Evolutionary conservation across 2,113 vertebrate genomes (phyloP).

Genomic region (Lontra canadensis): DNA sequence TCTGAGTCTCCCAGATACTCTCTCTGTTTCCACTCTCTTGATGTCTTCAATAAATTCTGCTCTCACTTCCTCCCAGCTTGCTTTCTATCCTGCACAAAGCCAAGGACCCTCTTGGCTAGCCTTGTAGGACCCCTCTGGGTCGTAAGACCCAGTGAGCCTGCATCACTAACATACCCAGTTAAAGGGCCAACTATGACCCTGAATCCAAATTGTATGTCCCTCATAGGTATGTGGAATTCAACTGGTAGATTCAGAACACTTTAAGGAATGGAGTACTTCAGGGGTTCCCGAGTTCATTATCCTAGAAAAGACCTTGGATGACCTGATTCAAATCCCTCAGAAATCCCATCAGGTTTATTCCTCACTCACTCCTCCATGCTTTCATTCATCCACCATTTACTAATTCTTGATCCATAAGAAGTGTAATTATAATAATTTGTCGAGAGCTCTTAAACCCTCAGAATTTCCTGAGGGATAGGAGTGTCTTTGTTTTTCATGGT

Average conservation of each 20-base stretch:
- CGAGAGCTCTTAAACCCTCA: not conserved
- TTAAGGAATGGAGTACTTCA: not conserved
- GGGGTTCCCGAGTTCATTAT: not conserved
- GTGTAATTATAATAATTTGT: not conserved
- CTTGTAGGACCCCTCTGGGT: not conserved
- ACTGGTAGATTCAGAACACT: not conserved
- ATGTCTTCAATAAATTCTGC: not conserved
- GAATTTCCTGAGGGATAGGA: not conserved
- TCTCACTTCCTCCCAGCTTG: not conserved
- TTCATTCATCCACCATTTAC: not conserved
- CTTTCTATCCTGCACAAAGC: not conserved
- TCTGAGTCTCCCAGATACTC: not conserved
- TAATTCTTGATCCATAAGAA: not conserved
- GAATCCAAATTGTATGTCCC: not conserved
- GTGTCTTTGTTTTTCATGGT: not conserved
- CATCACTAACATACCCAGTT: not conserved
- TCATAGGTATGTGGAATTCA: not conserved
- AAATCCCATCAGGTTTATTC: not conserved
- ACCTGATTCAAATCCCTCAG: not conserved
- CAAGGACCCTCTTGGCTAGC: not conserved
- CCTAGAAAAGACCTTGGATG: not conserved
- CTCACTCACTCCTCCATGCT: not conserved
- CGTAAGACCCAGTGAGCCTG: not conserved
- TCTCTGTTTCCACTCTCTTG: not conserved
- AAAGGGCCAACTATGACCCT: not conserved